Evolutionary conservation across 2,797 vertebrate species (phyloP), one percentile per base, ranked within the genome.

Genomic region (Helicolenus hilgendorfi): DNA sequence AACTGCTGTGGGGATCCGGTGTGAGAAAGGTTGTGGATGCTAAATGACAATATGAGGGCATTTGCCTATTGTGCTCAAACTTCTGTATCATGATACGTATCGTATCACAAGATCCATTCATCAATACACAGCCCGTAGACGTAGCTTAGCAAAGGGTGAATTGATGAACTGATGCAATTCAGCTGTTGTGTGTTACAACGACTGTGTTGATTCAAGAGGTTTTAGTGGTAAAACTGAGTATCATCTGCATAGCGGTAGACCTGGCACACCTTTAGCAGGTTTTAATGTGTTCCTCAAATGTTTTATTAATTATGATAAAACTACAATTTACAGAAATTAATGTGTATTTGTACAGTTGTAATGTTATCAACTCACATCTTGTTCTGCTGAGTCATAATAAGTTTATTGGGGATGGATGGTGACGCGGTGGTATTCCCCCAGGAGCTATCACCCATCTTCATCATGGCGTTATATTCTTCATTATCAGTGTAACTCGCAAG

Each of bases 341-440:
- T 56, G 31, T 73, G 24, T 22, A 13, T 45, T 45, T 45, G 41
- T 45, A 7, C 41, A 45, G 15, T 45, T 45, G 11, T 9, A 31
- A 9, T 58, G 13, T 29, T 36, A 14, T 38, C 5, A 10, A 82
- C 93, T 93, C 80, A 94, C 94, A 89, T 35, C 2, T 2, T 87
- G 67, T 41, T 45, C 41, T 1, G 68, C 1, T 92, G 24, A 14
- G 0, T 0, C 53, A 81, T 24, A 0, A 26, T 0, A 1, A 74
- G 0, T 0, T 20, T 5, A 1, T 8, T 8, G 9, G 1, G 0
- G n/a, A 0, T 2, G 64, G 15, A 49, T 0, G 78, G 5, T 0
- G 69, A 69, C 0, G 0, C 0, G 0, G 0, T 1, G 4, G 69
- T 0, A 0, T 58, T 71, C 1, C 70, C 0, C 89, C 85, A 89